Percentiles rank a stretch among this genome's conserved stretches.
phyloP scores from a whole-genome alignment of 2,797 vertebrate species.

The Halcyon leucocephala region DNA sequence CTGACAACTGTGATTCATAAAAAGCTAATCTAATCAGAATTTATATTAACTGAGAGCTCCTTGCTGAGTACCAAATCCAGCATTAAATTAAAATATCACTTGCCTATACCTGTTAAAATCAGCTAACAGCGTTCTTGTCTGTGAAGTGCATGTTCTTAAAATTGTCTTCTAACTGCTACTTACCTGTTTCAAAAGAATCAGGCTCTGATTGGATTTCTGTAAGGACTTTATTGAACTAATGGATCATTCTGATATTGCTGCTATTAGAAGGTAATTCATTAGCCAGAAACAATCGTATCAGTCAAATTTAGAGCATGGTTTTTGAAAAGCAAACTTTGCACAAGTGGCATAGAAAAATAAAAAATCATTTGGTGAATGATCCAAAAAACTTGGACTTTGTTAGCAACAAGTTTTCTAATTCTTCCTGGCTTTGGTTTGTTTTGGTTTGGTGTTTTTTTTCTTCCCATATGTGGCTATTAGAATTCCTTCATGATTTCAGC shows the following conservation, averaged over 20 bases:
- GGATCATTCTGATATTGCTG: not conserved
- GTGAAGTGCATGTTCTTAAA: conserved; percentile 31
- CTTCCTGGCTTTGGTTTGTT: not conserved
- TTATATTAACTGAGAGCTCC: not conserved
- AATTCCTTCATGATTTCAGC: conserved; percentile 66
- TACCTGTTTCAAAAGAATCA: not conserved
- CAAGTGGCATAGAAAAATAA: not conserved
- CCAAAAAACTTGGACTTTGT: not conserved
- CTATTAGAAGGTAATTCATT: conserved; percentile 12
- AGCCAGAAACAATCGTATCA: not conserved
- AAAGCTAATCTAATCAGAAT: conserved; percentile 8
- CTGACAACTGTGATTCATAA: not conserved
- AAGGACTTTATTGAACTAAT: not conserved
- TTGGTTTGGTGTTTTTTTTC: not conserved
- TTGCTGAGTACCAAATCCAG: conserved; percentile 14
- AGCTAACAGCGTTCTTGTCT: not conserved
- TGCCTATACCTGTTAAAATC: not conserved
- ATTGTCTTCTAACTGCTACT: not conserved
- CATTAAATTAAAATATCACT: conserved; percentile 27
- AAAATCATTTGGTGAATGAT: not conserved
- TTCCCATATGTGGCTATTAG: conserved; percentile 28
- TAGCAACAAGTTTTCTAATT: not conserved
- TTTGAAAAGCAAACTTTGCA: not conserved
- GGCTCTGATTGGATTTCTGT: not conserved
- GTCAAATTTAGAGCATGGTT: not conserved